Conservation (phyloP, 2,113 vertebrate genomes). For the Actenoides lindsayi region DNA sequence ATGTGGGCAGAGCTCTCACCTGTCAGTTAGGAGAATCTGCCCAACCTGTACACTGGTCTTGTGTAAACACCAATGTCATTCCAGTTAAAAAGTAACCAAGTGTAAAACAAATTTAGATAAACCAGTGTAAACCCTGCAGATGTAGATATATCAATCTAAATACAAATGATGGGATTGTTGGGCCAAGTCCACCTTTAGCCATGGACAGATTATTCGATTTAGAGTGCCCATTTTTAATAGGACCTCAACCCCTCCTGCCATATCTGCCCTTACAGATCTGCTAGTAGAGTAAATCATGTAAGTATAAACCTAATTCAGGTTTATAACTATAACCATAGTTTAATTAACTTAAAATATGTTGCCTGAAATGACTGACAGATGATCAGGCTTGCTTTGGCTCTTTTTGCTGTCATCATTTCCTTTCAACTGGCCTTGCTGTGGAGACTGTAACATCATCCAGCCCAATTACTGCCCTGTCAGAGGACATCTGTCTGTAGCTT, state of each 20-base stretch:
- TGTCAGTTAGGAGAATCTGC: neutral
- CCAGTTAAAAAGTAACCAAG: conserved; percentile 42
- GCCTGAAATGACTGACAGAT: neutral
- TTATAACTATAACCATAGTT: neutral
- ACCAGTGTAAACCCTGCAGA: neutral
- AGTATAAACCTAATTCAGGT: neutral
- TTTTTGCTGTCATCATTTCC: neutral
- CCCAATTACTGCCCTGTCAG: neutral
- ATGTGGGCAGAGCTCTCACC: neutral
- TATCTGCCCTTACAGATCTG: neutral
- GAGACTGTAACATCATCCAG: neutral
- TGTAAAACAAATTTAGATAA: neutral
- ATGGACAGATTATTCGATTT: neutral
- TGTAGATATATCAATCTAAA: neutral
- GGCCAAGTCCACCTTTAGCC: neutral
- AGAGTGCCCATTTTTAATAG: neutral
- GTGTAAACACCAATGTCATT: neutral
- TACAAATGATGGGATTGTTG: neutral
- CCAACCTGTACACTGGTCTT: neutral
- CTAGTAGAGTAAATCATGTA: neutral
- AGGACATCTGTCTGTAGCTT: neutral
- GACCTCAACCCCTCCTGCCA: fast-evolving
- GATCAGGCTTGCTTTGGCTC: neutral
- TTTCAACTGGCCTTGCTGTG: neutral
- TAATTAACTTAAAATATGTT: neutral